Conservation (phyloP, 2,797 vertebrate species). For the Mormyrus hasselquistii region DNA sequence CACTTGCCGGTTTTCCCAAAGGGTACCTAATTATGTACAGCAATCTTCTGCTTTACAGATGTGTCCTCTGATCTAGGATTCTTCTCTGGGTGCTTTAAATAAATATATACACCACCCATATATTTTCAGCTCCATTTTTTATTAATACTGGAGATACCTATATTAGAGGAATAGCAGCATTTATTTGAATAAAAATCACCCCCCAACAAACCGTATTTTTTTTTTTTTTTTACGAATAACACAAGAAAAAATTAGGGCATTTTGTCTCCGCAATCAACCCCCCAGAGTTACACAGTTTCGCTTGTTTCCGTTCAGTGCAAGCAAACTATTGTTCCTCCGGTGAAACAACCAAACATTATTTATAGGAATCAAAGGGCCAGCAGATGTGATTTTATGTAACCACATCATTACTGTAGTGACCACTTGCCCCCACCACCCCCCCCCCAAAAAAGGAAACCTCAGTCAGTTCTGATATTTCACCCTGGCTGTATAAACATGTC, state of each 20-base stretch:
- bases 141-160: neutral
- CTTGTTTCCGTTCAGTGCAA: neutral
- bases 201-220: neutral
- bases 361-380: neutral
- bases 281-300: neutral
- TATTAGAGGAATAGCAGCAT: constrained; percentile 2
- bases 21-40: neutral
- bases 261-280: constrained; percentile 15
- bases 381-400: neutral
- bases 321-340: neutral
- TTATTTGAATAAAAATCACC: constrained; percentile 9
- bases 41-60: neutral
- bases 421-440: too few relatives aligned
- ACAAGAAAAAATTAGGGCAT: neutral
- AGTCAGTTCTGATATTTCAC: neutral
- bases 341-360: constrained; percentile 2
- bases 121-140: neutral
- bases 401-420: neutral
- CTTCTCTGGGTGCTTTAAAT: neutral
- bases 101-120: neutral
- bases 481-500: neutral
- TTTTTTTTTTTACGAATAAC: constrained; percentile 2
- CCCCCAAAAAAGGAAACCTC: neutral
- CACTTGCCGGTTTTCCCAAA: constrained; percentile 7
- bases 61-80: neutral